Evolutionary conservation across 1,140 invertebrate species (phyloP).

Genomic region (Drosophila watanabei): DNA sequence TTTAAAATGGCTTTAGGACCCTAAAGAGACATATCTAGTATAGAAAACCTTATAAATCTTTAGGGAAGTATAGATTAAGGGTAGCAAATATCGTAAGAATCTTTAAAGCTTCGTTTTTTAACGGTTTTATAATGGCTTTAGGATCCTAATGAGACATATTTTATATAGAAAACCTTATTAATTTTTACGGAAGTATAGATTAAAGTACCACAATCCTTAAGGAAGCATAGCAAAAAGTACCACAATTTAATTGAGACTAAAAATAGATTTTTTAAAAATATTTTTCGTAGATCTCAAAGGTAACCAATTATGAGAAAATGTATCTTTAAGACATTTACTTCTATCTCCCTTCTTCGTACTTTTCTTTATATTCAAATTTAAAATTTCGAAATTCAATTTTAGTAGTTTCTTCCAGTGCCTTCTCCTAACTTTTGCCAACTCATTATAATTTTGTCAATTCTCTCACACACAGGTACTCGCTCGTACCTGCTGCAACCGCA

Average conservation of each 20-base stretch:
- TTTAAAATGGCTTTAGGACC: background rate
- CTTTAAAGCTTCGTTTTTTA: too few species aligned
- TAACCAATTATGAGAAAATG: background rate
- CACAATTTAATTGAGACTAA: too few species aligned
- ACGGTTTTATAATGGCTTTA: background rate
- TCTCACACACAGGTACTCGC: conserved; percentile 66
- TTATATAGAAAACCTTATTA: background rate
- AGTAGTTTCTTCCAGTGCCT: conserved; percentile 1
- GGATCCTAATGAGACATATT: background rate
- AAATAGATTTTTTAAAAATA: background rate
- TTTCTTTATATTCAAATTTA: background rate
- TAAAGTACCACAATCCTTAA: too few species aligned
- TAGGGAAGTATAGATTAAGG: background rate
- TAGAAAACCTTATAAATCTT: background rate
- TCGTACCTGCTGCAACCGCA: conserved; percentile 27
- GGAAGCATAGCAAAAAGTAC: background rate
- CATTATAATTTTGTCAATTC: conserved; percentile 84
- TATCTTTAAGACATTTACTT: background rate
- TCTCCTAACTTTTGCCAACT: conserved; percentile 40
- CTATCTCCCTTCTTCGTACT: too few species aligned
- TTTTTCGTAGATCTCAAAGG: background rate
- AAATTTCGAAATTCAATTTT: background rate
- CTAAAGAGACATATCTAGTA: background rate
- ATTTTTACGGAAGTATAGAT: background rate
- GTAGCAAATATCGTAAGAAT: background rate